These are phyloP conservation scores for Penelope pileata DNA, from an alignment of 2,113 vertebrate species.

Conservation along the genomic window DNA sequence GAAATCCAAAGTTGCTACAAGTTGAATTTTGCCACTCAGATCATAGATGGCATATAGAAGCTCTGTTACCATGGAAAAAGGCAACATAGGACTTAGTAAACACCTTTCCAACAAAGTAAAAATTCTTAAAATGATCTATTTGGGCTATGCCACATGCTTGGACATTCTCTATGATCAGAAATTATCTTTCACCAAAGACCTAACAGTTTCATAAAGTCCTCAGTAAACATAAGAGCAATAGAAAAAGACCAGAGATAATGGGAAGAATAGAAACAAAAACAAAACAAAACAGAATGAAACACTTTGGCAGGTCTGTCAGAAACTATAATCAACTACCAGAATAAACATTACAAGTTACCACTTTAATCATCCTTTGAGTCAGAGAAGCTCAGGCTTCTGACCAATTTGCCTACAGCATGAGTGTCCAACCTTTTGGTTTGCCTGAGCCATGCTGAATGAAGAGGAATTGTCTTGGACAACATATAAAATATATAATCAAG, in stretches of 20 bases:
- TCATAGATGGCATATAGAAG: too few species aligned
- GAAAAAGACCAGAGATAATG: not conserved
- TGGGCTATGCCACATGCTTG: rapidly evolving
- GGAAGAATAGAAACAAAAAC: not conserved
- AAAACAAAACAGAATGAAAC: not conserved
- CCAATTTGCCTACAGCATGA: not conserved
- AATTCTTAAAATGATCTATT: not conserved
- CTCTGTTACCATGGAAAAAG: not conserved
- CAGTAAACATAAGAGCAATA: not conserved
- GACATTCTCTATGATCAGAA: not conserved
- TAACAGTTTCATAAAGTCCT: not conserved
- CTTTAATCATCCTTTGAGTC: not conserved
- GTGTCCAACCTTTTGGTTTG: too few species aligned
- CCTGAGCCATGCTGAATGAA: too few species aligned
- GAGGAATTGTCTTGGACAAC: too few species aligned
- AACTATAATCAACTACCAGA: not conserved
- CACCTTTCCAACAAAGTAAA: not conserved
- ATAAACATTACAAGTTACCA: not conserved
- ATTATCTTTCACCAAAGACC: not conserved
- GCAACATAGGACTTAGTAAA: not conserved
- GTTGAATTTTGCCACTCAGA: not conserved
- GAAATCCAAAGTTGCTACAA: not conserved
- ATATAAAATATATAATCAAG: too few species aligned
- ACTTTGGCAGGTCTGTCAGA: not conserved
- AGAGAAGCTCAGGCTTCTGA: not conserved